phyloP scores from a whole-genome alignment of 2,888 invertebrate species.

The Diploptera punctata region DNA sequence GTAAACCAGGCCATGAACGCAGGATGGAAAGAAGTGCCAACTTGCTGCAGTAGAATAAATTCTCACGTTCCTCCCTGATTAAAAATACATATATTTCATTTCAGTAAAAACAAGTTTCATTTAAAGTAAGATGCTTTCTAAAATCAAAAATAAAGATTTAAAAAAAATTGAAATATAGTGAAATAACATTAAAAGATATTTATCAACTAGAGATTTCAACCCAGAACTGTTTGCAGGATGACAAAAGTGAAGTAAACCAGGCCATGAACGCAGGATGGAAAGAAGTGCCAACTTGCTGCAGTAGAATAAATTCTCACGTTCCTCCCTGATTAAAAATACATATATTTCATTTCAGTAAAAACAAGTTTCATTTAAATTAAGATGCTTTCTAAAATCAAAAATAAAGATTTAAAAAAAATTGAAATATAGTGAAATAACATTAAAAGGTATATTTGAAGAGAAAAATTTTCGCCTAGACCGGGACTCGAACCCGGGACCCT shows the following conservation, averaged over 20 bases:
- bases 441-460: no score
- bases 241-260: constrained; percentile 88
- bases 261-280: constrained; percentile 89
- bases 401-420: no score
- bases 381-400: no score
- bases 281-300: constrained; percentile 85
- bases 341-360: no score
- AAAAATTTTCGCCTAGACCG: constrained; percentile 81
- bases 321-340: constrained; percentile 60
- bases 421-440: no score
- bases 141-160: no score
- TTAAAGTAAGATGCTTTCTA: no score
- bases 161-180: no score
- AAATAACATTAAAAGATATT: no score
- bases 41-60: constrained; percentile 85
- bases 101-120: no score
- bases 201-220: constrained; percentile 78
- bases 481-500: constrained; percentile 93
- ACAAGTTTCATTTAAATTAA: no score
- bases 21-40: constrained; percentile 83
- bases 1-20: constrained; percentile 90
- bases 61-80: constrained; percentile 71
- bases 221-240: constrained; percentile 78
- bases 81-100: no score
- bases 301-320: constrained; percentile 80